Conservation (phyloP, 2,797 vertebrate species). For the Tenualosa thibaudeaui region DNA sequence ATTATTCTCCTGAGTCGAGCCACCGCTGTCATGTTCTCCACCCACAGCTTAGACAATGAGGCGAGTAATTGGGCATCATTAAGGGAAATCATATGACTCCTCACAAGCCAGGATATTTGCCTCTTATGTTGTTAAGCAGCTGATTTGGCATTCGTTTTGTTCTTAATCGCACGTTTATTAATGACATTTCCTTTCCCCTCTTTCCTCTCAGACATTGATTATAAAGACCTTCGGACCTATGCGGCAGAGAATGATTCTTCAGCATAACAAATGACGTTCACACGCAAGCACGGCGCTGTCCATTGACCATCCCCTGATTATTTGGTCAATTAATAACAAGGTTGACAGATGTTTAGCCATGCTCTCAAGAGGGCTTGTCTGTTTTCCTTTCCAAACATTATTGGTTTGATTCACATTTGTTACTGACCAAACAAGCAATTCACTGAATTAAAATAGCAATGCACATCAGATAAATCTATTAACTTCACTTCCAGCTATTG, state of each 20-base stretch:
- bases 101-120: conserved; percentile 49
- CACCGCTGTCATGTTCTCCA: conserved; percentile 51
- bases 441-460: not conserved
- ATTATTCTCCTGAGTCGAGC: conserved; percentile 61
- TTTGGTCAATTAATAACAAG: not conserved
- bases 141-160: not conserved
- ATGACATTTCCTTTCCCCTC: not conserved
- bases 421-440: not conserved
- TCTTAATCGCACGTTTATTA: not conserved
- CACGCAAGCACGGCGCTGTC: not conserved
- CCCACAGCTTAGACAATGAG: conserved; percentile 58
- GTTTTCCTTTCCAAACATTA: not conserved
- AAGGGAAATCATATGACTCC: conserved; percentile 57
- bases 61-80: conserved; percentile 60
- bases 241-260: not conserved
- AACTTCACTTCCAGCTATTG: not conserved
- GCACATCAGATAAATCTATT: conserved; percentile 1
- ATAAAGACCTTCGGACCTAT: not conserved
- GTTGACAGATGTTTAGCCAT: not conserved
- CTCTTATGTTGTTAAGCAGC: conserved; percentile 48
- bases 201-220: not conserved
- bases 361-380: not conserved
- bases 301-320: not conserved
- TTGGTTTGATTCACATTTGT: not conserved
- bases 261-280: not conserved